A percentile compares a stretch with the other conserved stretches of the same genome.
These are phyloP conservation scores for Chloropsis cyanopogon DNA, from an alignment of 2,113 vertebrate genomes.

Conservation along the genomic window DNA sequence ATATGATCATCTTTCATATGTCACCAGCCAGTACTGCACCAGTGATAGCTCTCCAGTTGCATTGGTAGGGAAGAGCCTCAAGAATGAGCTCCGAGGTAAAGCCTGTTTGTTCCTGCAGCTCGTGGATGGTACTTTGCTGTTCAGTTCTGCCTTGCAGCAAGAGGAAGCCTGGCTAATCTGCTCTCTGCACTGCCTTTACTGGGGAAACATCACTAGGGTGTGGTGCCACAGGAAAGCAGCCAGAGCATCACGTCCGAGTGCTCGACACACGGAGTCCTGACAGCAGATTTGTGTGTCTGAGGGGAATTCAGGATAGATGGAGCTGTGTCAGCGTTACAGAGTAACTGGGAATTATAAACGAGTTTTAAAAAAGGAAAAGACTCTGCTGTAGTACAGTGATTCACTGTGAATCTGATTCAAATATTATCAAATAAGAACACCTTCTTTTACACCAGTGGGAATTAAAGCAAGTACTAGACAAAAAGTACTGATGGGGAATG, in stretches of 20 bases:
- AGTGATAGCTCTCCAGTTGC: background rate
- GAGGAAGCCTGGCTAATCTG: background rate
- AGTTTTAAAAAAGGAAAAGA: background rate
- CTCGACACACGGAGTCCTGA: background rate
- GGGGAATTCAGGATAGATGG: background rate
- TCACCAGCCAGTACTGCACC: background rate
- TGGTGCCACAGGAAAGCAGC: background rate
- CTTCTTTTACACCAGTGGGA: background rate
- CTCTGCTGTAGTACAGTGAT: background rate
- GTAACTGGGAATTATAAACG: background rate
- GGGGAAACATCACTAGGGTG: background rate
- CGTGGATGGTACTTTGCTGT: background rate
- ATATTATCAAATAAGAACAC: background rate
- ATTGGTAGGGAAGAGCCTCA: background rate
- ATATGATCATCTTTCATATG: background rate
- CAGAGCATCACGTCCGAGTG: rapidly evolving
- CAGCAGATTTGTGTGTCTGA: background rate
- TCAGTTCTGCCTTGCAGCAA: background rate
- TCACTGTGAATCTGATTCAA: background rate
- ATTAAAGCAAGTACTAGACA: background rate
- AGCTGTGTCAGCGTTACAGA: background rate
- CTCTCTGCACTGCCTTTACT: background rate
- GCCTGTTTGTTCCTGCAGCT: background rate
- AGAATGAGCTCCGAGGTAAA: background rate
- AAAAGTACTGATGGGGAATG: background rate